Evolutionary conservation across 2,888 invertebrate genomes (phyloP), one percentile per base, ranked within the genome.

Genomic region (Sarcophaga rosellei): DNA sequence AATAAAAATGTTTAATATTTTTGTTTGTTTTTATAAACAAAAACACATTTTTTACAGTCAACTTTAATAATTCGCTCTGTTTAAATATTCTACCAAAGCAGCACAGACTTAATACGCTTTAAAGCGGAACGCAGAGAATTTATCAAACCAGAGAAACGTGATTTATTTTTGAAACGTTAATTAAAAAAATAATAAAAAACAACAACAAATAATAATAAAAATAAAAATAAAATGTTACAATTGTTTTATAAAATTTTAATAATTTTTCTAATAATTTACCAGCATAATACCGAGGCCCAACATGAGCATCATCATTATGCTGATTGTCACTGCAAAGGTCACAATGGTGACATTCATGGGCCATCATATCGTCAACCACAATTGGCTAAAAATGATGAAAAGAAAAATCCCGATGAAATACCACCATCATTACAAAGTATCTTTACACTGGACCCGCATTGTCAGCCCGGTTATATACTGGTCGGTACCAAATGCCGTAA

Each of bases 401-500:
- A 11, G 11, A 8, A 4, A 0, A 12, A 62, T 20, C 45, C 72
- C 8, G 59, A 75, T 57, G 1, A 44, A 25, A 44, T 59, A 4
- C 76, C 73, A 53, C 75, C 47, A 12, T 25, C 15, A 2, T 86
- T 15, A 21, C 65, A 89, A 63, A 87, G 86, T 63, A 61, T 90
- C 0, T 87, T 89, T 0, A 44, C 72, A 0, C 4, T 75, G 15
- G 47, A 85, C 8, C 80, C 77, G 15, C 72, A 25, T 8, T 90
- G 90, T 63, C 70, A 17, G 8, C 61, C 78, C 1, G 90, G 89
- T n/a, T 87, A 44, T 61, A 62, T 74, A 35, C 57, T 78, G 3
- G 66, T 53, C 1, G 84, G 80, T 8, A 57, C 35, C 10, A 84
- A 65, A 1, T 90, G 90, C 20, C 87, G 88, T 1, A 80, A 81